Evolutionary conservation across 1,140 invertebrate genomes (phyloP).

Genomic region (Ips nitidus): DNA sequence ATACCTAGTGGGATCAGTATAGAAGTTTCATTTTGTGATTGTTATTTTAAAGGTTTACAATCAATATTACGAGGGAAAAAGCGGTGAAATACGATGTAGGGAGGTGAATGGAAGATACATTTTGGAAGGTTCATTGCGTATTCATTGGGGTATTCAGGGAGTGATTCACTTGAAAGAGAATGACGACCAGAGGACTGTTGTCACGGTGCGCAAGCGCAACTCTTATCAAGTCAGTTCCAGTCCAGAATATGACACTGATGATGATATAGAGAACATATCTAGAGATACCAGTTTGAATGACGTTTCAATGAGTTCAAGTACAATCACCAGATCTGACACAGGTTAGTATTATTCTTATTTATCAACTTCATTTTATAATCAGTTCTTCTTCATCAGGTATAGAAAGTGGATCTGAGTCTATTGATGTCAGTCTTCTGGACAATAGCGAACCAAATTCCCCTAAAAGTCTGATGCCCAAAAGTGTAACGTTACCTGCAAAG

Average conservation of each 20-base stretch:
- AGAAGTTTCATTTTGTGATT: too few species aligned
- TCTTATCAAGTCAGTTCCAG: slow-evolving; percentile 58
- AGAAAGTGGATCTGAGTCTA: slow-evolving; percentile 43
- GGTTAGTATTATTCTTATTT: neutral
- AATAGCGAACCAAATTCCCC: slow-evolving; percentile 38
- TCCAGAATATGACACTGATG: slow-evolving; percentile 49
- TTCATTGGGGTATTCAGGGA: slow-evolving; percentile 83
- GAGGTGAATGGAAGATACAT: slow-evolving; percentile 79
- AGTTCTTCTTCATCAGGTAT: slow-evolving; percentile 33
- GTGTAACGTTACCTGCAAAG: slow-evolving; percentile 67
- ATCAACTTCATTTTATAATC: neutral
- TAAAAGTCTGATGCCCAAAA: slow-evolving; percentile 52
- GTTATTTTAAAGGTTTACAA: slow-evolving; percentile 60
- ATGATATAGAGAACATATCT: slow-evolving; percentile 48
- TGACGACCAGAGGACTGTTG: slow-evolving; percentile 77
- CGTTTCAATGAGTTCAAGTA: slow-evolving; percentile 44
- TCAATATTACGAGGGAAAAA: slow-evolving; percentile 78
- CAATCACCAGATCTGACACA: slow-evolving; percentile 26
- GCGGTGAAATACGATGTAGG: slow-evolving; percentile 70
- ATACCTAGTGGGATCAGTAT: neutral
- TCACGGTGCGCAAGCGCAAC: slow-evolving; percentile 69
- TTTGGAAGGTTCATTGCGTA: slow-evolving; percentile 75
- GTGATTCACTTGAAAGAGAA: slow-evolving; percentile 86
- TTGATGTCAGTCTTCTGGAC: slow-evolving; percentile 40
- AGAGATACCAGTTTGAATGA: slow-evolving; percentile 50